Evolutionary conservation across 2,797 vertebrate species (phyloP).

Genomic region (Acomys russatus): DNA sequence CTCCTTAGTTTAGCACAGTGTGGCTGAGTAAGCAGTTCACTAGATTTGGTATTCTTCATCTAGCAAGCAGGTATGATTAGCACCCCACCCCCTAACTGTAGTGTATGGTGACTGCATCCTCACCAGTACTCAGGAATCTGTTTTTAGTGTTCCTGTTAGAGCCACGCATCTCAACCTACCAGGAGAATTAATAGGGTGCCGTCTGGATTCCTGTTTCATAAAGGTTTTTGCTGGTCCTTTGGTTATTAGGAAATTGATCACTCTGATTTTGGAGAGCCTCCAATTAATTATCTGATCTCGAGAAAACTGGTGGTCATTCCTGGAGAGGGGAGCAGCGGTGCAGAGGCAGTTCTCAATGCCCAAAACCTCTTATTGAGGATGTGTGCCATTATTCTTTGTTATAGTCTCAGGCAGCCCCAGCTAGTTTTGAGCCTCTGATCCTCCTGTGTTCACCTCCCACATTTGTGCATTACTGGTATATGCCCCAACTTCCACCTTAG

Average conservation of each 20-base stretch:
- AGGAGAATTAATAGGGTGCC: neutral
- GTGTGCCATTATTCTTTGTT: neutral
- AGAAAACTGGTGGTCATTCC: neutral
- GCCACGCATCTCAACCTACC: neutral
- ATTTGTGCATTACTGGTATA: neutral
- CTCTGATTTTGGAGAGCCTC: conserved; percentile 21
- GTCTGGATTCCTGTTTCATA: neutral
- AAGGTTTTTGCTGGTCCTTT: conserved; percentile 20
- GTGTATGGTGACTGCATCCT: neutral
- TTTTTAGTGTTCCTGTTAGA: neutral
- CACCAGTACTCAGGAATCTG: neutral
- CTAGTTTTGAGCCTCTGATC: neutral
- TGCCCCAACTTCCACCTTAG: neutral
- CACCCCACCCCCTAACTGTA: neutral
- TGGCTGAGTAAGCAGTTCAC: conserved; percentile 15
- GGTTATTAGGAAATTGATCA: neutral
- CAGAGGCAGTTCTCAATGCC: neutral
- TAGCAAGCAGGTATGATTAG: neutral
- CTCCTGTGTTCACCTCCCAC: neutral
- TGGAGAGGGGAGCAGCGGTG: neutral
- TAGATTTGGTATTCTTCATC: neutral
- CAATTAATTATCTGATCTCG: neutral
- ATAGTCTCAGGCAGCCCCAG: neutral
- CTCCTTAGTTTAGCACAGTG: neutral
- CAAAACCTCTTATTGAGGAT: neutral